phyloP scores from a whole-genome alignment of 2,797 vertebrate genomes.

The Crax fasciolata region DNA sequence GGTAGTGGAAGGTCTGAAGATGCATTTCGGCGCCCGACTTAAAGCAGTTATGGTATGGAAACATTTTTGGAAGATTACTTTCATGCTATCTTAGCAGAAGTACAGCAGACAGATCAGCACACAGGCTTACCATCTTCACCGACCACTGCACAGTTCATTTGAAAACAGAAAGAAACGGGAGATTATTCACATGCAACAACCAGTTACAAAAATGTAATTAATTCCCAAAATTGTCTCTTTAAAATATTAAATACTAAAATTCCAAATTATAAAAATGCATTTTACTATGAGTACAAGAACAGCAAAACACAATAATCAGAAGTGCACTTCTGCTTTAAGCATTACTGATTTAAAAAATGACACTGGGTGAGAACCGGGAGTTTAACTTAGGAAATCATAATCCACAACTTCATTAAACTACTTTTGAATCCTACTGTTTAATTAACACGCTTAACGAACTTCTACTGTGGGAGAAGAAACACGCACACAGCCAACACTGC shows the following conservation, averaged over 20 bases:
- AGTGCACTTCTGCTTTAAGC: constrained; percentile 60
- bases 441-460: background rate
- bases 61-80: constrained; percentile 75
- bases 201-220: constrained; percentile 66
- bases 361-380: constrained; percentile 56
- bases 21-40: constrained; percentile 73
- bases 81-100: constrained; percentile 79
- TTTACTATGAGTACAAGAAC: constrained; percentile 61
- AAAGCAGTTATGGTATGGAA: constrained; percentile 78
- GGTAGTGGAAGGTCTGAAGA: constrained; percentile 69
- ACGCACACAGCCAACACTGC: constrained; percentile 45
- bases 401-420: background rate
- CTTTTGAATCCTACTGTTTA: background rate
- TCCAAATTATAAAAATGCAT: constrained; percentile 32
- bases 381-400: background rate
- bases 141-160: constrained; percentile 93
- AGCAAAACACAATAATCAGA: constrained; percentile 49
- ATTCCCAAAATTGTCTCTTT: constrained; percentile 30
- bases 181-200: constrained; percentile 84
- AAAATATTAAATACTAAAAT: background rate
- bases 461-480: constrained; percentile 37
- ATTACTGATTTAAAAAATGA: constrained; percentile 35
- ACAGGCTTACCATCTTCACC: constrained; percentile 92
- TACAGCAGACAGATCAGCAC: constrained; percentile 86
- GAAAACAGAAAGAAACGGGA: constrained; percentile 89